These are phyloP conservation scores for Sylvia atricapilla DNA, from an alignment of 2,113 vertebrate genomes.

Conservation along the genomic window DNA sequence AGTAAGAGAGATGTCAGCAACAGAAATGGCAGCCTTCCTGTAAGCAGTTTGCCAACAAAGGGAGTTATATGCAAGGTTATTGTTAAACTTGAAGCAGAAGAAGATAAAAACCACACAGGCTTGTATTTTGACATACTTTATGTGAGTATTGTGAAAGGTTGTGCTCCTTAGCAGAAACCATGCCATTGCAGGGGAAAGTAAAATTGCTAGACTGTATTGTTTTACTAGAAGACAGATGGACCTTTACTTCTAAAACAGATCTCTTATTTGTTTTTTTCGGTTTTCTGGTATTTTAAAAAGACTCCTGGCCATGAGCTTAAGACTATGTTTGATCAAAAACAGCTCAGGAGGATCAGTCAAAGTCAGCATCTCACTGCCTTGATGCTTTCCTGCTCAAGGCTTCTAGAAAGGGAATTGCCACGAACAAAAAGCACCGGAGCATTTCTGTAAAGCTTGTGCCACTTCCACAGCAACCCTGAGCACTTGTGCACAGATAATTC, in stretches of 20 bases:
- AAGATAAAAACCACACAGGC: background rate
- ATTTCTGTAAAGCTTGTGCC: background rate
- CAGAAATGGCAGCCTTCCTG: background rate
- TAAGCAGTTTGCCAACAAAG: background rate
- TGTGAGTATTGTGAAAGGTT: background rate
- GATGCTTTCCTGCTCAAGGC: background rate
- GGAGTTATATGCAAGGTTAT: background rate
- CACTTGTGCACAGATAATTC: accelerated
- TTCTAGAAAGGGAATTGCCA: background rate
- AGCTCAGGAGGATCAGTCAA: background rate
- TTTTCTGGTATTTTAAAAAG: background rate
- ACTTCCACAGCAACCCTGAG: background rate
- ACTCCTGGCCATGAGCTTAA: background rate
- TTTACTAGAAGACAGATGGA: background rate
- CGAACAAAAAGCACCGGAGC: background rate
- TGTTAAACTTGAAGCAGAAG: background rate
- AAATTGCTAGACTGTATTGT: background rate
- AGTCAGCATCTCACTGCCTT: background rate
- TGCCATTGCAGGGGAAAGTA: background rate
- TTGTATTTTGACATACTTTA: background rate
- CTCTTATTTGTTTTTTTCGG: background rate
- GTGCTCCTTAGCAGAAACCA: background rate
- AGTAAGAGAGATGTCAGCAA: slow-evolving; percentile 9
- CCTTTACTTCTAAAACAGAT: background rate
- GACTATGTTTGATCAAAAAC: background rate